Evolutionary conservation across 2,113 vertebrate genomes (phyloP), one percentile per base, ranked within the genome.

Genomic region (Sylvilagus bachmani): DNA sequence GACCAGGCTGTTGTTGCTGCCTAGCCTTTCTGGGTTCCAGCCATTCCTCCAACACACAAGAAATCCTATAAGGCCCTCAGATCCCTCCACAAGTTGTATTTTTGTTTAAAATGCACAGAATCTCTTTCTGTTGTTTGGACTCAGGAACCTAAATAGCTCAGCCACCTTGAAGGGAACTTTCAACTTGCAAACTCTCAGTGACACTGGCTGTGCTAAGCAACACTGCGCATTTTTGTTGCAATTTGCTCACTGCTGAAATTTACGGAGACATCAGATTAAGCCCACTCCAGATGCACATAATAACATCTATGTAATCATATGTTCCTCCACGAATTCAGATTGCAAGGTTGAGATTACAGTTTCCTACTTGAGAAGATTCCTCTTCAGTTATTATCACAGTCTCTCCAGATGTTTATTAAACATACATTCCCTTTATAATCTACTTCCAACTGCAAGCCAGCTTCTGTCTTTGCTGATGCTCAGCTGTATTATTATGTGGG

Each of bases 321-420:
- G 96, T 78, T 95, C 93, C 73, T 93, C 93, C 44, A 87, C 93
- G 94, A 96, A 97, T 91, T 87, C 91, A 95, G 86, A 97, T 10
- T 79, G 89, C 74, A 93, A 96, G 92, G 83, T 93, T 96, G 96
- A 94, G 95, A 89, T 86, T 83, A 82, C 69, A 94, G 67, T 86
- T 95, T 22, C 29, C 58, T 75, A 92, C 49, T 85, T 80, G 33
- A 25, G 64, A 95, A 95, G 91, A 95, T 87, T 94, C 67, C 89
- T 89, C 93, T 90, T 95, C 29, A 33, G 91, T 95, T 97, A 97
- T 87, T 90, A 90, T 96, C 86, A 75, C 90, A 94, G 93, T 92
- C 89, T 93, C 93, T 93, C 97, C 97, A 97, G 97, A 98, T 97
- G 97, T 98, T 97, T 97, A 97, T 97, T 96, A 97, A 97, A 91